Evolutionary conservation across 2,888 invertebrate species (phyloP).

Genomic region (Drosophila neonasuta): DNA sequence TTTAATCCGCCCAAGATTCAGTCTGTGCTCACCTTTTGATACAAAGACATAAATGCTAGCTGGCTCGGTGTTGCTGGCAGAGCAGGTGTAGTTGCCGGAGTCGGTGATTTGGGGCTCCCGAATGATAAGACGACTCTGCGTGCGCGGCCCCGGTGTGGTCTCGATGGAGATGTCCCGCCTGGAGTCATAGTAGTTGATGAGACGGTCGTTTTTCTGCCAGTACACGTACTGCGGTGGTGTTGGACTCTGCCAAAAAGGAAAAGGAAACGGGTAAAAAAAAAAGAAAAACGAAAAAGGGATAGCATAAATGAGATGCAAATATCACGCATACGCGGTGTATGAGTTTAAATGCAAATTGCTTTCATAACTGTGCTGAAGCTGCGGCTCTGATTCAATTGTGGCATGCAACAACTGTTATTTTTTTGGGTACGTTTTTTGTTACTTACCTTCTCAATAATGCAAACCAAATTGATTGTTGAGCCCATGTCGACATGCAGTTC

Average conservation of each 20-base stretch:
- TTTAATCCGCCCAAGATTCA: slow-evolving; percentile 61
- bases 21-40: slow-evolving; percentile 88
- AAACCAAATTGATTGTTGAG: slow-evolving; percentile 92
- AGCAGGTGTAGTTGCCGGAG: slow-evolving; percentile 95
- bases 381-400: slow-evolving; percentile 16
- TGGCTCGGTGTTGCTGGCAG: slow-evolving; percentile 93
- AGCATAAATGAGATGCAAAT: slow-evolving; percentile 6
- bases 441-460: slow-evolving; percentile 94
- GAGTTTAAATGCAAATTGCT: slow-evolving; percentile 16
- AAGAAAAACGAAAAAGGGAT: no score
- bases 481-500: slow-evolving; percentile 95
- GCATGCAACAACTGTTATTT: not conserved
- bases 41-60: slow-evolving; percentile 95
- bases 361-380: slow-evolving; percentile 7
- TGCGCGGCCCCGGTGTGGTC: slow-evolving; percentile 92
- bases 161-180: slow-evolving; percentile 91
- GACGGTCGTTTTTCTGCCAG: slow-evolving; percentile 96
- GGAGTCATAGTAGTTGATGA: slow-evolving; percentile 95
- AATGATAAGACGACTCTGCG: slow-evolving; percentile 93
- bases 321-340: slow-evolving; percentile 21
- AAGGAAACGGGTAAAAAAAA: no score
- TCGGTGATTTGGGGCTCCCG: slow-evolving; percentile 91
- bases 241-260: slow-evolving; percentile 86
- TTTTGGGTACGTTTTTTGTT: not conserved
- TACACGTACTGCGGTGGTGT: slow-evolving; percentile 96